Evolutionary conservation across 2,888 invertebrate species (phyloP).

Genomic region (Drosophila atripex): DNA sequence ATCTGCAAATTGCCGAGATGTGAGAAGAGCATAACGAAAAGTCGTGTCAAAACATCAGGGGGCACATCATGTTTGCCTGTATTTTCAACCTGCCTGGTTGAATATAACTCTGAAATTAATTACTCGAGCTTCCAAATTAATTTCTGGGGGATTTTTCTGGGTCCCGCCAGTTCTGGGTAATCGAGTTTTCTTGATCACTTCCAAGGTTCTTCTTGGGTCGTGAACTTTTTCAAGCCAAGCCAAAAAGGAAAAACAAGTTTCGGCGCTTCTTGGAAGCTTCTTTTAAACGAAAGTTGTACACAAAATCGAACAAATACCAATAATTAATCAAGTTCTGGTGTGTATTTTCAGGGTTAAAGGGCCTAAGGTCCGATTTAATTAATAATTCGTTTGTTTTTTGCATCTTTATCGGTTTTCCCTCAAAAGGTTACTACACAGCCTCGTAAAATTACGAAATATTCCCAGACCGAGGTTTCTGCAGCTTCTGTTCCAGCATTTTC

Average conservation of each 20-base stretch:
- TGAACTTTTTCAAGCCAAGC: neutral
- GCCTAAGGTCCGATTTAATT: neutral
- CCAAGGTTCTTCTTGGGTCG: neutral
- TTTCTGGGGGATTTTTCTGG: slow-evolving; percentile 3
- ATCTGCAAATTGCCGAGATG: slow-evolving; percentile 19
- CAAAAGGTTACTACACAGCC: neutral
- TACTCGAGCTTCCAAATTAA: neutral
- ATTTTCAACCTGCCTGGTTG: neutral
- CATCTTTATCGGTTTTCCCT: neutral
- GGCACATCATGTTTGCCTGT: neutral
- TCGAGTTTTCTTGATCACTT: neutral
- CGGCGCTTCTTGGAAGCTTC: neutral
- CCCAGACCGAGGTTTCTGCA: neutral
- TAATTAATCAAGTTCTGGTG: neutral
- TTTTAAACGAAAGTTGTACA: neutral
- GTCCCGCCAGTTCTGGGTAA: slow-evolving; percentile 2
- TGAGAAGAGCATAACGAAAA: slow-evolving; percentile 44
- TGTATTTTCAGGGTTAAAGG: neutral
- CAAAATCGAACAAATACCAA: neutral
- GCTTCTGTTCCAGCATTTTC: slow-evolving; percentile 40
- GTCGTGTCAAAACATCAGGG: slow-evolving; percentile 15
- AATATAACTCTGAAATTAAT: neutral
- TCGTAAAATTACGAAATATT: slow-evolving; percentile 1
- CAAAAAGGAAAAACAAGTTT: neutral
- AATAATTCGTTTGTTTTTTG: neutral